A percentile compares a stretch with the other conserved stretches of the same genome.
Conservation (phyloP, 2,113 vertebrate genomes). For the Nyctibius bracteatus region DNA sequence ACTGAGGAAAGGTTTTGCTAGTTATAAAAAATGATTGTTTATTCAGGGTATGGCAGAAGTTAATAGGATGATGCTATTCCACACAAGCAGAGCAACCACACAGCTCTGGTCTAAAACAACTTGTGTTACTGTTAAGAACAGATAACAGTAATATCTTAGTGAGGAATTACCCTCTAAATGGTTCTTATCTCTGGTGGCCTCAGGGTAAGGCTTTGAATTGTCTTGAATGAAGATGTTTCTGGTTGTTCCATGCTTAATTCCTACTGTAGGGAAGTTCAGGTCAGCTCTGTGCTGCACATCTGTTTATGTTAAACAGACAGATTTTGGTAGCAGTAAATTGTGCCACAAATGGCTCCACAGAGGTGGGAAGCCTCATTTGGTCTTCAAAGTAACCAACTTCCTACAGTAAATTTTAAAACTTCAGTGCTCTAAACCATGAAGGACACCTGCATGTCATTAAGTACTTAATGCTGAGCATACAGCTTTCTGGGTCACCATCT, state of each 20-base stretch:
- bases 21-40: not conserved
- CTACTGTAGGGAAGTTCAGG: not conserved
- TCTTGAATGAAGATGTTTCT: not conserved
- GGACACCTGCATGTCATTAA: slow-evolving; percentile 58
- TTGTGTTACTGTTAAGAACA: not conserved
- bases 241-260: not conserved
- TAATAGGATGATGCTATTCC: not conserved
- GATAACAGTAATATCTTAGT: not conserved
- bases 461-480: slow-evolving; percentile 38
- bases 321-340: not conserved
- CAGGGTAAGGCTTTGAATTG: not conserved
- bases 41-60: not conserved
- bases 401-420: not conserved
- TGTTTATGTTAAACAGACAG: not conserved
- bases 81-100: not conserved
- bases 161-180: not conserved
- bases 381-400: slow-evolving; percentile 44
- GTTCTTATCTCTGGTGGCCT: not conserved
- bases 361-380: slow-evolving; percentile 6
- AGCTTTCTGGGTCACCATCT: slow-evolving; percentile 67
- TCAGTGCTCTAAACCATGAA: slow-evolving; percentile 6
- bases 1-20: not conserved
- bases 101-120: not conserved
- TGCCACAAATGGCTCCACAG: not conserved
- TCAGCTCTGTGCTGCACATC: not conserved